Base-by-base conservation (phyloP, 2,797 vertebrate species). In the Threskiornis aethiopicus region DNA sequence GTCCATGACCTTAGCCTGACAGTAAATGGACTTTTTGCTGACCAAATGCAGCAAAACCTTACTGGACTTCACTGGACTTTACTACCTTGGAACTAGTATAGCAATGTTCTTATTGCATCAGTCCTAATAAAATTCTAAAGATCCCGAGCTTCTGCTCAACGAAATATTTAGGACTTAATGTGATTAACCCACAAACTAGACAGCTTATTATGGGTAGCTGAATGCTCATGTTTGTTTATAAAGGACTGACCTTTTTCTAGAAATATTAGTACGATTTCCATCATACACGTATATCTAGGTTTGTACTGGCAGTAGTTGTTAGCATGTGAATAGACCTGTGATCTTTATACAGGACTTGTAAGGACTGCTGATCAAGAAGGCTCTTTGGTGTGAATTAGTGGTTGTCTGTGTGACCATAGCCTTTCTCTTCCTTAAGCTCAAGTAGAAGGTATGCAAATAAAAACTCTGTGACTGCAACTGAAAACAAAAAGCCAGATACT, bases 201-300 rank as follows among this genome's bases (percentile, higher is more conserved):
- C 42, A 89, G 41, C 6, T 16, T 54, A 9, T 19, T n/a, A n/a
- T 8, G 8, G 41, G 14, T 55, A 84, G 58, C 4, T 42, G 15
- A 71, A 87, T 47, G 22, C 4, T 84, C 3, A 6, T 5, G 20
- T 77, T 86, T 55, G 13, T 79, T 76, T 25, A 67, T 16, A 58
- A 70, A 58, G 8, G 16, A 12, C 10, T 46, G 16, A 55, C 4
- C 1, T 76, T 83, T 89, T 76, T 47, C 35, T 51, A 59, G 65
- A 69, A 59, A 35, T 65, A 35, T 55, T 64, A 31, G 5, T 17
- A 46, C 42, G 55, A 33, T 65, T 91, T 64, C 26, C 4, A 0
- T 65, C 18, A 25, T 5, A 14, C 26, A 20, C 2, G 0, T 46
- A 9, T 67, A 7, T 16, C 28, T 64, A 1, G 8, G 35, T 46